phyloP scores from a whole-genome alignment of 1,140 invertebrate genomes.

The Ephestia elutella region DNA sequence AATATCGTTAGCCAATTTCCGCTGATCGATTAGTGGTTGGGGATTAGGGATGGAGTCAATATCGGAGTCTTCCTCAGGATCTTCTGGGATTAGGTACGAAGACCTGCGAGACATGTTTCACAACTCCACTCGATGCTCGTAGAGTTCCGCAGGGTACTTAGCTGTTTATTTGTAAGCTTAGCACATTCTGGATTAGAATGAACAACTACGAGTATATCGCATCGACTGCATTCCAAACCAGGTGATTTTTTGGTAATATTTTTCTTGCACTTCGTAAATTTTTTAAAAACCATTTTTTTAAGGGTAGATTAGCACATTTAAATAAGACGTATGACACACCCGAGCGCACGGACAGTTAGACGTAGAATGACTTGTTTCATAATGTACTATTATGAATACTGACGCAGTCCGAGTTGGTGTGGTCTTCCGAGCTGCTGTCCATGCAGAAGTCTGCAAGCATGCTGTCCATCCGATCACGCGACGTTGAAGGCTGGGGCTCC shows the following conservation, averaged over 20 bases:
- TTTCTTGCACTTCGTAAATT: constrained; percentile 20
- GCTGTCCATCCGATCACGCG: too few species aligned
- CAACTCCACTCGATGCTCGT: constrained; percentile 17
- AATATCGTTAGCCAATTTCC: constrained; percentile 18
- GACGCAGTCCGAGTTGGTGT: too few species aligned
- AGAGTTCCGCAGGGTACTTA: constrained; percentile 9
- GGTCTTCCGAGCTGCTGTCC: too few species aligned
- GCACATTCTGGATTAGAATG: constrained; percentile 14
- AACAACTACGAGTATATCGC: constrained; percentile 10
- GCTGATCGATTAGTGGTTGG: constrained; percentile 6
- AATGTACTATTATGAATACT: too few species aligned
- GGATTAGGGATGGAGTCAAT: neutral
- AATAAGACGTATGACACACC: neutral
- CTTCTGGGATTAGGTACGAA: constrained; percentile 11
- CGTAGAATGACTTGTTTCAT: too few species aligned
- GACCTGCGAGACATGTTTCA: constrained; percentile 9
- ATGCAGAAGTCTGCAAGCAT: too few species aligned
- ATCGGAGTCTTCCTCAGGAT: neutral
- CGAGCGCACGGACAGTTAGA: too few species aligned
- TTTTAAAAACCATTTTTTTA: neutral
- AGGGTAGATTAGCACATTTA: neutral
- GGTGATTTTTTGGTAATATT: constrained; percentile 7
- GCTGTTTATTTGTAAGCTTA: constrained; percentile 15
- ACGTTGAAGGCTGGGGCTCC: too few species aligned
- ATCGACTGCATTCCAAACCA: constrained; percentile 13